phyloP scores from a whole-genome alignment of 1,140 invertebrate species.

The Ylistrum balloti region DNA sequence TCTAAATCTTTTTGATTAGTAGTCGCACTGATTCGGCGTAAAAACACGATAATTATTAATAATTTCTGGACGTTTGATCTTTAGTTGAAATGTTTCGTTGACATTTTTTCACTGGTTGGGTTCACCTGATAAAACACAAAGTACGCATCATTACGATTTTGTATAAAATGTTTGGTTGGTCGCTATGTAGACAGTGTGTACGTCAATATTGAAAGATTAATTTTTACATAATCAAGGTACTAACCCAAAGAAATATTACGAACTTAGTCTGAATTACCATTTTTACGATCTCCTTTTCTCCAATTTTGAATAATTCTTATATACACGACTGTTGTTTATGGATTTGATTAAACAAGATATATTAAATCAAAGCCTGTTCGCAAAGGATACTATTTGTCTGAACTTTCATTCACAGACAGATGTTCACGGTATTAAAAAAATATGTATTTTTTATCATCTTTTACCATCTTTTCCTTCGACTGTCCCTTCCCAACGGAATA shows the following conservation, averaged over 20 bases:
- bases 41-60: neutral
- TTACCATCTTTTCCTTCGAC: neutral
- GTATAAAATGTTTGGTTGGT: neutral
- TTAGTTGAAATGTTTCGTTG: neutral
- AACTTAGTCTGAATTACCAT: no score
- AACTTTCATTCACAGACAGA: neutral
- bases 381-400: no score
- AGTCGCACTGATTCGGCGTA: neutral
- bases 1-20: neutral
- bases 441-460: neutral
- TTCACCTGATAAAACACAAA: neutral
- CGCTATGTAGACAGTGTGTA: no score
- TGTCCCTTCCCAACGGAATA: neutral
- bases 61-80: neutral
- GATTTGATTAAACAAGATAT: no score
- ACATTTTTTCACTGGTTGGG: neutral
- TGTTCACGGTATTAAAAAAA: neutral
- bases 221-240: no score
- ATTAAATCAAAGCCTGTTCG: no score
- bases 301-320: no score
- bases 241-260: no score
- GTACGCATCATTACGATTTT: neutral
- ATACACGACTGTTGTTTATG: no score
- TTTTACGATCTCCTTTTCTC: no score
- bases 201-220: no score